Conservation (phyloP, 2,888 invertebrate species). For the Standfussiana lucernea region DNA sequence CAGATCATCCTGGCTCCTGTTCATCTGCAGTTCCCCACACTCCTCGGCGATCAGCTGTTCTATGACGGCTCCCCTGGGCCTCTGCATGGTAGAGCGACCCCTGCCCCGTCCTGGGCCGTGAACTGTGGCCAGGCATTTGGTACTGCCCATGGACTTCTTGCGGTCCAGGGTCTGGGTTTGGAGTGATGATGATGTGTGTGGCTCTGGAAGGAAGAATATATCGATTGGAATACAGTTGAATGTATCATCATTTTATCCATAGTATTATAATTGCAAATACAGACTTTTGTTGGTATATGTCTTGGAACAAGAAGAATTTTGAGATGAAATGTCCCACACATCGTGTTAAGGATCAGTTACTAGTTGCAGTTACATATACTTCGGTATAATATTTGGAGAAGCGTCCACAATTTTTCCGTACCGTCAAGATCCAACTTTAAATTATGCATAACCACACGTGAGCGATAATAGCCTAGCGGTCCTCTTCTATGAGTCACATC, state of each 20-base stretch:
- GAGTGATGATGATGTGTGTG: conserved; percentile 88
- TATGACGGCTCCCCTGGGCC: conserved; percentile 84
- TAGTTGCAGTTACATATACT: not conserved
- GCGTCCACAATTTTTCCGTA: not conserved
- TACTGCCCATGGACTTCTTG: conserved; percentile 77
- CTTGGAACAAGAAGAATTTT: not conserved
- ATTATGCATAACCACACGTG: not conserved
- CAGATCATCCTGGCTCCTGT: conserved; percentile 89
- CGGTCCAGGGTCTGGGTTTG: conserved; percentile 87
- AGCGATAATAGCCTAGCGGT: not conserved
- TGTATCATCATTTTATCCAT: not conserved
- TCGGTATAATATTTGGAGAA: not conserved
- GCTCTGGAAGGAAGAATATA: conserved; percentile 75
- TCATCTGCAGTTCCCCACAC: conserved; percentile 85
- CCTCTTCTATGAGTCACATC: not conserved
- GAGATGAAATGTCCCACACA: not conserved
- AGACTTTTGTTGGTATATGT: not conserved
- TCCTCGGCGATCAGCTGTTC: conserved; percentile 88
- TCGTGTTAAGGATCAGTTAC: not conserved
- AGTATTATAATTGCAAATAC: not conserved
- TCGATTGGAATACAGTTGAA: not conserved
- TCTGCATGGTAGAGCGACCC: conserved; percentile 79
- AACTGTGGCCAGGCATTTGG: conserved; percentile 86
- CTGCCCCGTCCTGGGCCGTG: conserved; percentile 82
- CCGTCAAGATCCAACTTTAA: not conserved